Evolutionary conservation across 2,888 invertebrate genomes (phyloP), one percentile per base, ranked within the genome.

Genomic region (Ischnus inquisitorius): DNA sequence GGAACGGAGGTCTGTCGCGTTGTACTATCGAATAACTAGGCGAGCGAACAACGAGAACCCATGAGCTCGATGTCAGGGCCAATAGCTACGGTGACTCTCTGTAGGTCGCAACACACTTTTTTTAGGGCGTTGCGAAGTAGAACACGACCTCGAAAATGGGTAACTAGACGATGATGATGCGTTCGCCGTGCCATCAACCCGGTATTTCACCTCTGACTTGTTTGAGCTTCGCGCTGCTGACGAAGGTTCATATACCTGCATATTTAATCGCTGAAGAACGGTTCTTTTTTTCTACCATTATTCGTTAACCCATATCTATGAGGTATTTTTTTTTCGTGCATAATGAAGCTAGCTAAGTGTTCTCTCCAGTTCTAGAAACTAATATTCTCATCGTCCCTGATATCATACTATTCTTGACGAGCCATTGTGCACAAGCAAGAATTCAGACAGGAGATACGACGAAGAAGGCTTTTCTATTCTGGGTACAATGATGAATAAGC

Each of bases 61-160:
- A 71, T 54, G 34, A 43, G 71, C n/a, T n/a, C 46, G 57, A 76
- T 86, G 86, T 87, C 88, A 88, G 84, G 88, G 88, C 60, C 87
- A 81, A 65, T 69, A 65, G 65, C 75, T 85, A 77, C 80, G 28
- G 79, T 62, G 85, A 86, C 81, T 82, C 84, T 71, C 82, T 76
- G 74, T 85, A 87, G 89, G 87, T 87, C 85, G 82, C 48, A 68
- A 82, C 67, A 57, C 64, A 75, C 79, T 64, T 78, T 64, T 78
- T 76, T 48, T 71, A 65, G 80, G 71, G 72, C 84, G 78, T 41
- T 43, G 67, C 54, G 79, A 90, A 89, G 86, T 90, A 76, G 89
- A 88, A 87, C 89, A 74, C 81, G 90, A 90, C 89, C 88, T 88
- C 86, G 88, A 90, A 88, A 88, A 64, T 79, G 51, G 74, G 72